Evolutionary conservation across 1,140 invertebrate genomes (phyloP), one percentile per base, ranked within the genome.

Genomic region (Planococcus citri): DNA sequence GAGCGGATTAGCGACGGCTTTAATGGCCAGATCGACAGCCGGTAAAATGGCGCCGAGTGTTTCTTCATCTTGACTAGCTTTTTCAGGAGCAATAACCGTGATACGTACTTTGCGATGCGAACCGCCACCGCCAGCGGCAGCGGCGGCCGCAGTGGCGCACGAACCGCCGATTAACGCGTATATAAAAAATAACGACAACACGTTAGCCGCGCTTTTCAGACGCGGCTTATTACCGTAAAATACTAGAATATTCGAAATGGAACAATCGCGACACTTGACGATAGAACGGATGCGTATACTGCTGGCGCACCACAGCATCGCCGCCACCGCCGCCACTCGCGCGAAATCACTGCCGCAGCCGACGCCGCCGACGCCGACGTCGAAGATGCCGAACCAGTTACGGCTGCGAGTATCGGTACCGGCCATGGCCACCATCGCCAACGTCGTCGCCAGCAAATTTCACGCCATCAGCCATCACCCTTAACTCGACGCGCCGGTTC

Each of bases 11-110:
- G 83, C 83, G 10, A 89, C 82, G 14, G 82, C 80, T 41, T 79
- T 77, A n/a, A 91, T 83, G 1, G 88, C 90, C 76, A 91, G 79
- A 58, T 86, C 79, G 4, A 93, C 82, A 9, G 89, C 86, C 0
- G 90, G 88, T 69, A 92, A 75, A 25, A 92, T 83, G 74, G 86
- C 85, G 6, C 82, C 81, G 72, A 91, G 75, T 3, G 83, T 80
- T 74, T 81, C 75, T 4, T 87, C 84, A 74, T 87, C 88, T 17
- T 72, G 81, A 1, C 74, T 76, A 0, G 88, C 80, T 75, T 87
- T 82, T 2, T 79, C 79, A 0, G 89, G 88, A 27, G 87, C 82
- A 10, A 92, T 82, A 2, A 90, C 72, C 8, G 74, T 61, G 9
- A 75, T 69, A 8, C 73, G 72, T 21, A 75, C 73, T 33, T 33